Evolutionary conservation across 1,140 invertebrate species (phyloP).

Genomic region (Anadara kagoshimensis): DNA sequence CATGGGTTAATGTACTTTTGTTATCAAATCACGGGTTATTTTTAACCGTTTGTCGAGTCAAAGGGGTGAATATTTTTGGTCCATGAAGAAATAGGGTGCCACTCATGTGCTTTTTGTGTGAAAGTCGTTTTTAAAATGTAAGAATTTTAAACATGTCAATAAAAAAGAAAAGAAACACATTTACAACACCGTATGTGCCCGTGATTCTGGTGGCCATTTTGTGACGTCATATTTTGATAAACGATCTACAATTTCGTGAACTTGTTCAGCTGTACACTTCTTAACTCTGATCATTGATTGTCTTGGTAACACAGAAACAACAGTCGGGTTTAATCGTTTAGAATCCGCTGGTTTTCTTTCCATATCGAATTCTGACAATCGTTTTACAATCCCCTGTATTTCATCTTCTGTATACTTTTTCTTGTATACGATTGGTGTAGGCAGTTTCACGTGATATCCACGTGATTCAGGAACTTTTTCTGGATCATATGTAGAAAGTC

Average conservation of each 20-base stretch:
- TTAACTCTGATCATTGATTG: conserved; percentile 29
- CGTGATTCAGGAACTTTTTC: conserved; percentile 48
- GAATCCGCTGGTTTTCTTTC: conserved; percentile 38
- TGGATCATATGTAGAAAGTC: conserved; percentile 48
- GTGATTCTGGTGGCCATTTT: conserved; percentile 3
- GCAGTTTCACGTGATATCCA: conserved; percentile 37
- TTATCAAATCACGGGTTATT: too few relatives aligned
- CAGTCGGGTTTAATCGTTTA: conserved; percentile 13
- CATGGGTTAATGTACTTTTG: too few relatives aligned
- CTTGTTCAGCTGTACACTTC: conserved; percentile 37
- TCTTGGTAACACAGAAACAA: conserved; percentile 23
- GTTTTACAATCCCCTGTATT: conserved; percentile 47
- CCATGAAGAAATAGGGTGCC: too few relatives aligned
- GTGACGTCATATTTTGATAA: conserved; percentile 21
- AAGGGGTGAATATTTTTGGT: too few relatives aligned
- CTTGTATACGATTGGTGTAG: conserved; percentile 35
- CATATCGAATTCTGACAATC: conserved; percentile 39
- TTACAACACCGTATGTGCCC: not conserved
- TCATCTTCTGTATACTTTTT: conserved; percentile 44
- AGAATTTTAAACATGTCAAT: too few relatives aligned
- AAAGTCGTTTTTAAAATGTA: too few relatives aligned
- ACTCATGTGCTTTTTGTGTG: too few relatives aligned
- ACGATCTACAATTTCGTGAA: conserved; percentile 39
- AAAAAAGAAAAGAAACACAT: too few relatives aligned
- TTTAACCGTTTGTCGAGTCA: too few relatives aligned